These are phyloP conservation scores for Cyclophora albipunctata DNA, from an alignment of 2,888 invertebrate species.

Conservation along the genomic window DNA sequence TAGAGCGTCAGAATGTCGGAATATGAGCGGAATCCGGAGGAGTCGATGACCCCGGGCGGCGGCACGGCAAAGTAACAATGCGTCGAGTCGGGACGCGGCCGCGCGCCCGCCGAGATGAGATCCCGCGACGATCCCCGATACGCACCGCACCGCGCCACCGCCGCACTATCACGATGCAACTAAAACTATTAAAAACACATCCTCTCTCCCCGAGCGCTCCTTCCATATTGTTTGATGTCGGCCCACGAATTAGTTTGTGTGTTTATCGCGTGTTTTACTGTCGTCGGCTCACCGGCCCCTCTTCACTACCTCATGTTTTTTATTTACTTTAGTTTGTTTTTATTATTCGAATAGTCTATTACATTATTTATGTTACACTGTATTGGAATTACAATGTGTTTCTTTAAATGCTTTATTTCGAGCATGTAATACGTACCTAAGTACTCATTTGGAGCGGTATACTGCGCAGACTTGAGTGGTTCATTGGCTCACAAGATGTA, in stretches of 20 bases:
- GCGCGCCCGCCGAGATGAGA: slow-evolving; percentile 22
- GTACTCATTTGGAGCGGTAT: too few relatives aligned
- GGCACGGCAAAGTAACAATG: slow-evolving; percentile 70
- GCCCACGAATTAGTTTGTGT: slow-evolving; percentile 25
- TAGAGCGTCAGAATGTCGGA: slow-evolving; percentile 40
- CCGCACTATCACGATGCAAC: slow-evolving; percentile 10
- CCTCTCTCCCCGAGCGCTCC: slow-evolving; percentile 1
- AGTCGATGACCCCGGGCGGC: slow-evolving; percentile 63
- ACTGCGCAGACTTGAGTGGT: neutral
- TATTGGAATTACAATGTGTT: too few relatives aligned
- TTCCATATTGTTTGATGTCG: slow-evolving; percentile 8
- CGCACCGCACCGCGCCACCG: slow-evolving; percentile 8
- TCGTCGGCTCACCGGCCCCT: slow-evolving; percentile 6
- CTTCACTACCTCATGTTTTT: neutral
- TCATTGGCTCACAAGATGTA: slow-evolving; percentile 11
- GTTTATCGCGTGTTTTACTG: slow-evolving; percentile 29
- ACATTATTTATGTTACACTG: too few relatives aligned
- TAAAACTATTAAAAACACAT: slow-evolving; percentile 15
- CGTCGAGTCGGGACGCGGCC: slow-evolving; percentile 38
- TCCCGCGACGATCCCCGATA: slow-evolving; percentile 29
- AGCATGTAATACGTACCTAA: too few relatives aligned
- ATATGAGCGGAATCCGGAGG: slow-evolving; percentile 69
- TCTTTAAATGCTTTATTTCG: too few relatives aligned
- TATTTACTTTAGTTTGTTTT: slow-evolving; percentile 11
- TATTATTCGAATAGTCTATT: too few relatives aligned